Conservation (phyloP, 1,140 invertebrate genomes). For the Bombus turneri region DNA sequence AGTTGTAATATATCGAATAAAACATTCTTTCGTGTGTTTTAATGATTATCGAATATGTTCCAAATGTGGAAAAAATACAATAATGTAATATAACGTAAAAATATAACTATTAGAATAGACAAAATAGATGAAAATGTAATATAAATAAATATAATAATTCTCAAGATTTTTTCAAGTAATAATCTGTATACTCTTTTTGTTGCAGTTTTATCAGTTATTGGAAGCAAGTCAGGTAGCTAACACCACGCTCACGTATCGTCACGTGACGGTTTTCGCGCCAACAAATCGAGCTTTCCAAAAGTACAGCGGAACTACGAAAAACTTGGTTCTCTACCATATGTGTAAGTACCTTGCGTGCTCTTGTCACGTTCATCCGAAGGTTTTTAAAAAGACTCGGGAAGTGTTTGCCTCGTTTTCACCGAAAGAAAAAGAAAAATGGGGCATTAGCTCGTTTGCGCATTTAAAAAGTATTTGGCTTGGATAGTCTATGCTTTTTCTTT, state of each 20-base stretch:
- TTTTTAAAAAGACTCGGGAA: too few species aligned
- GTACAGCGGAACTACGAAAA: conserved; percentile 83
- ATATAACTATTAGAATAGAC: too few species aligned
- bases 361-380: background rate
- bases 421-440: background rate
- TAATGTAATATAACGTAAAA: background rate
- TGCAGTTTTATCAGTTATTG: conserved; percentile 89
- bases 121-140: background rate
- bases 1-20: background rate
- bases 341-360: conserved; percentile 84
- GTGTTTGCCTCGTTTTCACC: background rate
- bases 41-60: background rate
- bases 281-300: conserved; percentile 91
- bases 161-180: background rate
- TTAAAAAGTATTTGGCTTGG: background rate
- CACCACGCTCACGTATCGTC: conserved; percentile 85
- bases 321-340: conserved; percentile 90
- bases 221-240: conserved; percentile 87
- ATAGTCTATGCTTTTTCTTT: background rate
- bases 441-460: background rate
- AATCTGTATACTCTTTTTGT: conserved; percentile 72
- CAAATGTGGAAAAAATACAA: background rate
- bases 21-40: background rate
- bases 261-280: conserved; percentile 90
- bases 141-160: background rate